Evolutionary conservation across 2,888 invertebrate species (phyloP).

Genomic region (Erebia ligea): DNA sequence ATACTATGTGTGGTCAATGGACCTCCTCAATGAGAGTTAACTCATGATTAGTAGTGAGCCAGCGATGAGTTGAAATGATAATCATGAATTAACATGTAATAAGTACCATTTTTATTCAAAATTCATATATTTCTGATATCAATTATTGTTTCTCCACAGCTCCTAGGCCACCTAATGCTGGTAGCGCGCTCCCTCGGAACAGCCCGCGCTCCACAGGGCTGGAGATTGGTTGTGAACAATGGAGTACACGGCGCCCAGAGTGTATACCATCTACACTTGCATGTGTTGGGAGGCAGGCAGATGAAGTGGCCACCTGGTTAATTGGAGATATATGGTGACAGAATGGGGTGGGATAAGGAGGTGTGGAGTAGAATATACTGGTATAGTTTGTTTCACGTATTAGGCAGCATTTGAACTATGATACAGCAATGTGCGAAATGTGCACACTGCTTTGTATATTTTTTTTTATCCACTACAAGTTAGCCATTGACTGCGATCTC

Average conservation of each 20-base stretch:
- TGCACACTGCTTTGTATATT: too few species aligned
- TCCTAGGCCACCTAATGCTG: slow-evolving; percentile 88
- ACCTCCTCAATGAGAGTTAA: too few species aligned
- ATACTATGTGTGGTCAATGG: too few species aligned
- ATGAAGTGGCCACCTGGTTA: slow-evolving; percentile 89
- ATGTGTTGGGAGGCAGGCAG: slow-evolving; percentile 92
- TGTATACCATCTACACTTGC: slow-evolving; percentile 92
- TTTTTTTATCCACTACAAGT: too few species aligned
- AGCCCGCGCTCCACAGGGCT: slow-evolving; percentile 86
- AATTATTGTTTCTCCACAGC: slow-evolving; percentile 61
- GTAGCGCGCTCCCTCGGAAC: slow-evolving; percentile 87
- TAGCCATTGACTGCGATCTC: too few species aligned
- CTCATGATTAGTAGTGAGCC: too few species aligned
- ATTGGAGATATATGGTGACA: not conserved
- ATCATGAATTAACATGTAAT: too few species aligned
- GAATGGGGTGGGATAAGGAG: not conserved
- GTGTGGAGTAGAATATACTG: not conserved
- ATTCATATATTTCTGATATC: not conserved
- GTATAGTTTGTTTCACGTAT: too few species aligned
- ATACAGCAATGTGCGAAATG: too few species aligned
- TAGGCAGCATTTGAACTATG: too few species aligned
- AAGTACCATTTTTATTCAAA: too few species aligned
- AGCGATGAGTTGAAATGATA: too few species aligned
- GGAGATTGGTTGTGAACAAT: slow-evolving; percentile 90
- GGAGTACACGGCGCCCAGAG: slow-evolving; percentile 92